Percentiles rank a stretch among this genome's conserved stretches.
These are phyloP conservation scores for Aphelocoma coerulescens DNA, from an alignment of 2,113 vertebrate genomes.

Conservation along the genomic window DNA sequence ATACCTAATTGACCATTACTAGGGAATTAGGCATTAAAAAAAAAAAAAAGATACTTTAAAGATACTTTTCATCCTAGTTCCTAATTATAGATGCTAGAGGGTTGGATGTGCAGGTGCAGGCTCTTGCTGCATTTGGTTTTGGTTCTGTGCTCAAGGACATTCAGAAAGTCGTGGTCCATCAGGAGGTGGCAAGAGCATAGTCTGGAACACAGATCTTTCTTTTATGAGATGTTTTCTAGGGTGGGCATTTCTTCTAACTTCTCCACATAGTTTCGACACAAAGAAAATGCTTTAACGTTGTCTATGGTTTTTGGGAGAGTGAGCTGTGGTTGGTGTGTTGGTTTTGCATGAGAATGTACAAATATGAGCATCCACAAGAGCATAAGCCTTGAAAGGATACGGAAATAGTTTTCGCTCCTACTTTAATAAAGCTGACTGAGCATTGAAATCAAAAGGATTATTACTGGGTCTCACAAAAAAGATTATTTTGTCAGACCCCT, in stretches of 20 bases:
- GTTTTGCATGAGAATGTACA: not conserved
- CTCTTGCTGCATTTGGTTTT: not conserved
- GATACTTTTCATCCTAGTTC: not conserved
- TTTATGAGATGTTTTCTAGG: not conserved
- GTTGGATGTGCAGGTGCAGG: not conserved
- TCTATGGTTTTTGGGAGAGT: not conserved
- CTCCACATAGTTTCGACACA: not conserved
- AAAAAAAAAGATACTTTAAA: not conserved
- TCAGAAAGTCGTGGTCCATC: fast-evolving
- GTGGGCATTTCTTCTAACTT: not conserved
- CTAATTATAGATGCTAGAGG: not conserved
- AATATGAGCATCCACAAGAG: not conserved
- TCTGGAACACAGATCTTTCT: not conserved
- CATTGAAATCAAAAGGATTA: not conserved
- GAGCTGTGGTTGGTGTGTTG: not conserved
- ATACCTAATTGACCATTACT: not conserved
- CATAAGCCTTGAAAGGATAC: not conserved
- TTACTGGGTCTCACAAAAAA: not conserved
- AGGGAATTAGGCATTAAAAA: not conserved
- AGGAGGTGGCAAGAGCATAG: not conserved
- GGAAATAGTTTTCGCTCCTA: not conserved
- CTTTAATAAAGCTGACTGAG: not conserved
- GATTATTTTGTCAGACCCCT: not conserved
- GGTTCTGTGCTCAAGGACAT: not conserved
- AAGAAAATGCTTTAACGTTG: not conserved